phyloP scores from a whole-genome alignment of 1,140 invertebrate species.

The Oryctes rhinoceros region DNA sequence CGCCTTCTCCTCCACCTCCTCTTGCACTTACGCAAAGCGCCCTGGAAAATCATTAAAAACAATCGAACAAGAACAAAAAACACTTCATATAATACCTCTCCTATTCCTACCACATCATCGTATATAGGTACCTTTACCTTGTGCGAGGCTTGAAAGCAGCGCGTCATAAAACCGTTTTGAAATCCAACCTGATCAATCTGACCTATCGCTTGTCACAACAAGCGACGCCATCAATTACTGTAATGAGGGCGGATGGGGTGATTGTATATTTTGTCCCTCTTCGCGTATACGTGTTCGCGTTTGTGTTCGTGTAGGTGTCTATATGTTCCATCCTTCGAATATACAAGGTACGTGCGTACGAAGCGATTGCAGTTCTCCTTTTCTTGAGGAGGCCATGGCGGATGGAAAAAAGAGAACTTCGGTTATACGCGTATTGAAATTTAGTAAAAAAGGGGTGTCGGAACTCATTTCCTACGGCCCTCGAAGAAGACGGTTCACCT shows the following conservation, averaged over 20 bases:
- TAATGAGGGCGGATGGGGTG: constrained; percentile 50
- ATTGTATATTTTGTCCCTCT: constrained; percentile 38
- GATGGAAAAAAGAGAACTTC: not conserved
- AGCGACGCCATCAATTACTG: constrained; percentile 51
- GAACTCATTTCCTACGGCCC: constrained; percentile 6
- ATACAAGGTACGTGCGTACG: no score
- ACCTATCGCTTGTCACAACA: constrained; percentile 53
- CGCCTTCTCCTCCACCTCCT: not conserved
- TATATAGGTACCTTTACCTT: not conserved
- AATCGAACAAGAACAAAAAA: constrained; percentile 35
- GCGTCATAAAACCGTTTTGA: constrained; percentile 42
- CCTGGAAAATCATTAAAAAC: constrained; percentile 31
- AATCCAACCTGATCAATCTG: constrained; percentile 53
- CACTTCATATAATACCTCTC: constrained; percentile 12
- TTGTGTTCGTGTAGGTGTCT: not conserved
- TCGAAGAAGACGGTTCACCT: not conserved
- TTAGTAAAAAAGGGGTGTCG: not conserved
- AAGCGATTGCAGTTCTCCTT: not conserved
- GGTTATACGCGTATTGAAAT: not conserved
- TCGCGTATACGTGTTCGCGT: not conserved
- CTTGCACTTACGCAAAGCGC: not conserved
- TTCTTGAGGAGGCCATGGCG: not conserved
- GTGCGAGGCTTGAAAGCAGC: not conserved
- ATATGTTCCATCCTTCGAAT: no score
- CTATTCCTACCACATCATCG: not conserved